Evolutionary conservation across 2,888 invertebrate species (phyloP).

Genomic region (Lymantria monacha): DNA sequence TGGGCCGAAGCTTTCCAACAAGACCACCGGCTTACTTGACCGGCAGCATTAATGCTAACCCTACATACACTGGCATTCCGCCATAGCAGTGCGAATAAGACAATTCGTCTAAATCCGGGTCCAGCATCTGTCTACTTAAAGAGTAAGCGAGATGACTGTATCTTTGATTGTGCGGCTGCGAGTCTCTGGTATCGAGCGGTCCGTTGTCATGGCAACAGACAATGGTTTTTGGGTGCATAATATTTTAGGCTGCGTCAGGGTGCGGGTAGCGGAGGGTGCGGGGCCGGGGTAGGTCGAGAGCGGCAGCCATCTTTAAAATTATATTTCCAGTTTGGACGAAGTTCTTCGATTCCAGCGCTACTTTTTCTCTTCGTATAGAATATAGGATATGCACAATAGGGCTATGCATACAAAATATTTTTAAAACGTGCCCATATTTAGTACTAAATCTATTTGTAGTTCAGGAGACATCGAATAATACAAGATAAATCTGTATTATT

Average conservation of each 20-base stretch:
- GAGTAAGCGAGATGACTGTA: slow-evolving; percentile 75
- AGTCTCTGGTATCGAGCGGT: slow-evolving; percentile 73
- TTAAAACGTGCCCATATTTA: no score
- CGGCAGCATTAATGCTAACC: slow-evolving; percentile 62
- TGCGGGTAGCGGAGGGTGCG: slow-evolving; percentile 49
- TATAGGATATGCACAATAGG: slow-evolving; percentile 45
- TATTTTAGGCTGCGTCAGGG: slow-evolving; percentile 79
- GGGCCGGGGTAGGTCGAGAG: slow-evolving; percentile 58
- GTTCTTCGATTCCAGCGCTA: slow-evolving; percentile 65
- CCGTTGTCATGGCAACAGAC: slow-evolving; percentile 80
- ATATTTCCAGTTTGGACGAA: slow-evolving; percentile 78
- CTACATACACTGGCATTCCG: slow-evolving; percentile 70
- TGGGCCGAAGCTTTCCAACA: slow-evolving; percentile 66
- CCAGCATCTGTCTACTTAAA: slow-evolving; percentile 61
- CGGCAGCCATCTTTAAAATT: slow-evolving; percentile 81
- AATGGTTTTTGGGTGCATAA: slow-evolving; percentile 83
- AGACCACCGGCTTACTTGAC: slow-evolving; percentile 52
- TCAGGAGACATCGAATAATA: no score
- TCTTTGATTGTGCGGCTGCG: slow-evolving; percentile 62
- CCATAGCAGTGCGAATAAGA: slow-evolving; percentile 66
- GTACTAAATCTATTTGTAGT: no score
- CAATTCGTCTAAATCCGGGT: slow-evolving; percentile 61
- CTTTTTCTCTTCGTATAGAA: slow-evolving; percentile 53
- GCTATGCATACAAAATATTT: slow-evolving; percentile 17
- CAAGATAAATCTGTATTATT: no score